Percentiles rank a stretch among this genome's conserved stretches.
Evolutionary conservation across 2,888 invertebrate genomes (phyloP).

Genomic region (Alsophila aescularia): DNA sequence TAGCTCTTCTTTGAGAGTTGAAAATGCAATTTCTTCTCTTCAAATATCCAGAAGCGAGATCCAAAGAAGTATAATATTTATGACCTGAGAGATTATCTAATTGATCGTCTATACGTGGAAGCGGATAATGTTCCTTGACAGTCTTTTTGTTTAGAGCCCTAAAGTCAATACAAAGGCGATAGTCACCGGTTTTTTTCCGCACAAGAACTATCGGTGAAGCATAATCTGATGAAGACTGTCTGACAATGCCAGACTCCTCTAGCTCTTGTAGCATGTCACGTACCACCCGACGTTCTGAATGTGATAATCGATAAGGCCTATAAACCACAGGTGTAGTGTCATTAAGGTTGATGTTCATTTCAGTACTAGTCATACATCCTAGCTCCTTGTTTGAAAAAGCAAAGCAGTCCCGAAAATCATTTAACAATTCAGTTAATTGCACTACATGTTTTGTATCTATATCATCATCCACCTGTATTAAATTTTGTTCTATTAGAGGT

Average conservation of each 20-base stretch:
- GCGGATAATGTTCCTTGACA: neutral
- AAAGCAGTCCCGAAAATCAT: neutral
- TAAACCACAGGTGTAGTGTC: neutral
- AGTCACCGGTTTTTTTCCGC: neutral
- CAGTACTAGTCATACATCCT: neutral
- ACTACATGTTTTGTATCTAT: neutral
- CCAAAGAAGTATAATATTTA: neutral
- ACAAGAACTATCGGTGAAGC: neutral
- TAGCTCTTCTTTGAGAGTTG: no score
- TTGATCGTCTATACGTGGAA: neutral
- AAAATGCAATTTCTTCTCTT: no score
- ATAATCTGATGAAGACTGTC: neutral
- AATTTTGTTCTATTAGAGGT: neutral
- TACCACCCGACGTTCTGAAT: neutral
- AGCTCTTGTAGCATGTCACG: neutral
- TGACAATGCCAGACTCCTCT: neutral
- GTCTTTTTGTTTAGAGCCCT: conserved; percentile 20
- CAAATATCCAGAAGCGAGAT: neutral
- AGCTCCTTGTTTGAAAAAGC: neutral
- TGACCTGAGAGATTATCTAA: neutral
- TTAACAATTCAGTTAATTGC: neutral
- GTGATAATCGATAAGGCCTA: neutral
- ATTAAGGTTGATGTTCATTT: neutral
- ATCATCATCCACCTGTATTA: neutral
- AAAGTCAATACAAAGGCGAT: neutral